Evolutionary conservation across 2,888 invertebrate species (phyloP).

Genomic region (Epinotia bilunana): DNA sequence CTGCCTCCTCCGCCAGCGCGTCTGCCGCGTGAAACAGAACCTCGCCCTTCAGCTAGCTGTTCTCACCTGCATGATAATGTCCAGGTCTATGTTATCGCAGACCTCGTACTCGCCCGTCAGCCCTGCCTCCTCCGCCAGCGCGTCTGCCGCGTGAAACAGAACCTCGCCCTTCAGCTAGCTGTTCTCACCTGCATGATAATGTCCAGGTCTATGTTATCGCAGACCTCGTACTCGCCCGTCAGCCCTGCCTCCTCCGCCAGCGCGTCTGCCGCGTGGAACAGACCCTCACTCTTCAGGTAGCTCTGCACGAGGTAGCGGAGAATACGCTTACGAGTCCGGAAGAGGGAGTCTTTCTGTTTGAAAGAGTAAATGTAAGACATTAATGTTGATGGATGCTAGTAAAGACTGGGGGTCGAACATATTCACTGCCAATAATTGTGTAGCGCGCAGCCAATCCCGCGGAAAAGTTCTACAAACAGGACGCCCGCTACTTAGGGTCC

Average conservation of each 20-base stretch:
- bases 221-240: constrained; percentile 88
- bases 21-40: constrained; percentile 87
- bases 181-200: constrained; percentile 88
- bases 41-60: constrained; percentile 87
- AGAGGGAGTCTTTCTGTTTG: constrained; percentile 73
- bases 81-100: constrained; percentile 96
- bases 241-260: constrained; percentile 90
- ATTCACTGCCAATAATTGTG: too few species aligned
- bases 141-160: constrained; percentile 85
- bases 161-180: constrained; percentile 88
- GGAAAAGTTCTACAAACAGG: too few species aligned
- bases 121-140: constrained; percentile 89
- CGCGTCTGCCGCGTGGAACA: constrained; percentile 85
- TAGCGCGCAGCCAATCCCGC: too few species aligned
- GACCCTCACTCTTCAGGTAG: constrained; percentile 88
- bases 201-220: constrained; percentile 96
- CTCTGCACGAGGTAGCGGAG: constrained; percentile 86
- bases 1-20: constrained; percentile 88
- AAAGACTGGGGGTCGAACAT: too few species aligned
- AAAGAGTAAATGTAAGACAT: not conserved
- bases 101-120: constrained; percentile 88
- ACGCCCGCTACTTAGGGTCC: too few species aligned
- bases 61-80: constrained; percentile 89
- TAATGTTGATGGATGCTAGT: not conserved
- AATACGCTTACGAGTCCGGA: constrained; percentile 74